These are phyloP conservation scores for Pachyrhynchus sulphureomaculatus DNA, from an alignment of 1,140 invertebrate species.

Conservation along the genomic window DNA sequence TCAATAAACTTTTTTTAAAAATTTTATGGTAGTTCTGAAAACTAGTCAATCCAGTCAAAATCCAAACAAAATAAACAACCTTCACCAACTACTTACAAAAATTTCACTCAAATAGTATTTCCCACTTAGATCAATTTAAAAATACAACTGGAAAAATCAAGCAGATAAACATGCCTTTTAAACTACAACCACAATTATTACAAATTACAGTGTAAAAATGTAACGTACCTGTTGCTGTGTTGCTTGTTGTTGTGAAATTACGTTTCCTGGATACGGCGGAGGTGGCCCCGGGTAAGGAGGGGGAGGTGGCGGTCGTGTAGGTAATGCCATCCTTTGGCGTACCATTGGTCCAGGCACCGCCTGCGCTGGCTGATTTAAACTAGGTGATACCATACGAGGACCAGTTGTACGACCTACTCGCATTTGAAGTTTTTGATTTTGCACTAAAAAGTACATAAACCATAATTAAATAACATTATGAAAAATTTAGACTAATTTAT, in stretches of 20 bases:
- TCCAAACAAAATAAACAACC: too few relatives aligned
- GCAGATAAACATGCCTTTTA: conserved; percentile 32
- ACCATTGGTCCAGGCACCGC: conserved; percentile 41
- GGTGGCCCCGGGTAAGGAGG: conserved; percentile 65
- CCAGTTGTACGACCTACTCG: conserved; percentile 34
- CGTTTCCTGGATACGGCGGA: conserved; percentile 65
- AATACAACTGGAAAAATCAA: conserved; percentile 1
- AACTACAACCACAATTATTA: not conserved
- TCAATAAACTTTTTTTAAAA: too few relatives aligned
- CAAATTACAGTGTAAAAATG: not conserved
- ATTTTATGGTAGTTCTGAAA: too few relatives aligned
- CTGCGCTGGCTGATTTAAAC: conserved; percentile 44
- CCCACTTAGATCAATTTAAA: too few relatives aligned
- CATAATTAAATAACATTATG: not conserved
- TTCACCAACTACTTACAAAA: too few relatives aligned
- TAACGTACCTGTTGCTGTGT: conserved; percentile 34
- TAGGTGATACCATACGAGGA: conserved; percentile 38
- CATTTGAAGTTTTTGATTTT: conserved; percentile 50
- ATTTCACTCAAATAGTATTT: too few relatives aligned
- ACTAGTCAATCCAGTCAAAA: too few relatives aligned
- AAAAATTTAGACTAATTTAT: too few relatives aligned
- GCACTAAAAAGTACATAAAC: conserved; percentile 40
- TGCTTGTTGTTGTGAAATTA: conserved; percentile 43
- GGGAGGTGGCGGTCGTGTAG: conserved; percentile 59
- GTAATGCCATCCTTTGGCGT: conserved; percentile 34